phyloP scores from a whole-genome alignment of 2,797 vertebrate species.

The Dryobates pubescens region DNA sequence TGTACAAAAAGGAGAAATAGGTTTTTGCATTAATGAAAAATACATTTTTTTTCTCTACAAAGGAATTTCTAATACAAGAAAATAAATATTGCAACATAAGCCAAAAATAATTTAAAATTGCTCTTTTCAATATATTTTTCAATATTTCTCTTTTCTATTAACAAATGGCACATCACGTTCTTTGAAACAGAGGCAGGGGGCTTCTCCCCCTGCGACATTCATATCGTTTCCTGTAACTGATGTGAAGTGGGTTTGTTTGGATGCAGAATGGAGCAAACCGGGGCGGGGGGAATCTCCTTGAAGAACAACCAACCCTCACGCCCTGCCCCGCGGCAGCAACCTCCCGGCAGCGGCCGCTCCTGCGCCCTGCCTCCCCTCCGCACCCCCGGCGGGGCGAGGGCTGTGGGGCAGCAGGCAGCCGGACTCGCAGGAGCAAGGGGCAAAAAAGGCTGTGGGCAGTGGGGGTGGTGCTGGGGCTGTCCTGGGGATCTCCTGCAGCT shows the following conservation, averaged over 20 bases:
- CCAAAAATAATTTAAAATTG: constrained; percentile 99
- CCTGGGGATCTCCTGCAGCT: not conserved
- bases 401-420: not conserved
- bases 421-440: not conserved
- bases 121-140: constrained; percentile 88
- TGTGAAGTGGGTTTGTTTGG: constrained; percentile 77
- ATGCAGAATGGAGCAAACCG: constrained; percentile 80
- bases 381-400: not conserved
- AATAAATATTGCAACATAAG: constrained; percentile 99
- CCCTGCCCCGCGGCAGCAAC: constrained; percentile 12
- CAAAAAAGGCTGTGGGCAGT: not conserved
- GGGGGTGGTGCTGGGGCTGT: not conserved
- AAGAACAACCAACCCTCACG: constrained; percentile 80
- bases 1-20: constrained; percentile 99
- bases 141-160: constrained; percentile 99
- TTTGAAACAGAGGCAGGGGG: constrained; percentile 97
- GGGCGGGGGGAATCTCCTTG: constrained; percentile 64
- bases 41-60: constrained; percentile 99
- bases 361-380: not conserved
- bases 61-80: constrained; percentile 99
- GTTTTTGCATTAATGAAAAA: constrained; percentile 99
- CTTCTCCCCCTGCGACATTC: constrained; percentile 95
- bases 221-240: constrained; percentile 87
- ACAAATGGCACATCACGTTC: constrained; percentile 99
- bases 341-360: not conserved